These are phyloP conservation scores for Pycnomerus fuliginosus DNA, from an alignment of 2,888 invertebrate genomes.

Conservation along the genomic window DNA sequence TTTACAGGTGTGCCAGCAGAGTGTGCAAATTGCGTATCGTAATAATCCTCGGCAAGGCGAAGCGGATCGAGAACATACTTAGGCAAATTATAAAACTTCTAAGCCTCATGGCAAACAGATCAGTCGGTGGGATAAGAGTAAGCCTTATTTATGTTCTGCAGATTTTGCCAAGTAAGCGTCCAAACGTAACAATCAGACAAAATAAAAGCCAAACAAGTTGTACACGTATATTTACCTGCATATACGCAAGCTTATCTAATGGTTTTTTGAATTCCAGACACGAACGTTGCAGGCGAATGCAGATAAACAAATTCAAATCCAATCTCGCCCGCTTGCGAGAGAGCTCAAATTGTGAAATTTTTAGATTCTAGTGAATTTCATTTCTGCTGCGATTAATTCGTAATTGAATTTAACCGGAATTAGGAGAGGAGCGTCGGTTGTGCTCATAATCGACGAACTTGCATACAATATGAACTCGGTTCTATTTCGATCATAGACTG, in stretches of 20 bases:
- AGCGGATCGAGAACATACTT: slow-evolving; percentile 17
- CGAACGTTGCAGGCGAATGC: slow-evolving; percentile 20
- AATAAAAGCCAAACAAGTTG: slow-evolving; percentile 4
- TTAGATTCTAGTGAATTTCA: slow-evolving; percentile 17
- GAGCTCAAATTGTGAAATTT: slow-evolving; percentile 24
- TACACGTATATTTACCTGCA: too few relatives aligned
- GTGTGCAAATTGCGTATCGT: slow-evolving; percentile 10
- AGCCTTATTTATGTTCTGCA: slow-evolving; percentile 17
- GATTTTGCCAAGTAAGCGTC: slow-evolving; percentile 15
- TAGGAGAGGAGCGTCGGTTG: background rate
- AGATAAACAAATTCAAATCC: slow-evolving; percentile 28
- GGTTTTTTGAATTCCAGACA: slow-evolving; percentile 21
- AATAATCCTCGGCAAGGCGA: slow-evolving; percentile 7
- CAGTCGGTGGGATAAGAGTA: slow-evolving; percentile 12
- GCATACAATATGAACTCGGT: slow-evolving; percentile 6
- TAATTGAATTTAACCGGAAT: slow-evolving; percentile 7
- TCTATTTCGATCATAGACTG: slow-evolving; percentile 14
- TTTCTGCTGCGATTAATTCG: slow-evolving; percentile 6
- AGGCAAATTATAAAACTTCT: slow-evolving; percentile 25
- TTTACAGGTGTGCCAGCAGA: slow-evolving; percentile 9
- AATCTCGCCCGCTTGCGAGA: slow-evolving; percentile 16
- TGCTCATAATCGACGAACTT: slow-evolving; percentile 2
- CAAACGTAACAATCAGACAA: slow-evolving; percentile 9
- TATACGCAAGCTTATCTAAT: slow-evolving; percentile 19
- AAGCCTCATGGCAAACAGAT: slow-evolving; percentile 21